Evolutionary conservation across 2,888 invertebrate genomes (phyloP).

Genomic region (Ophion ellenae): DNA sequence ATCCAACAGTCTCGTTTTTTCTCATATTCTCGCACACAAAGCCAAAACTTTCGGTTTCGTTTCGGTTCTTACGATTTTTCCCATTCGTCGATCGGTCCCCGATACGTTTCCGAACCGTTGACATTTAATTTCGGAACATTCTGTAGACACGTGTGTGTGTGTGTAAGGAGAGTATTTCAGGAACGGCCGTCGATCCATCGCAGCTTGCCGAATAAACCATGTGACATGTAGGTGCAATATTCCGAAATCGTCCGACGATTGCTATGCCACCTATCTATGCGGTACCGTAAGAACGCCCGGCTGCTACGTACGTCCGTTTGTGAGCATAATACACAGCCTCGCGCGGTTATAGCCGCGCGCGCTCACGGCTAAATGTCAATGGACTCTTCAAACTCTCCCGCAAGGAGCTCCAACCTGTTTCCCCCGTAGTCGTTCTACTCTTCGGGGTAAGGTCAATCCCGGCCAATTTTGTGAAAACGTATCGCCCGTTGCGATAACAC

Average conservation of each 20-base stretch:
- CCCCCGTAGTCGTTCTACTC: slow-evolving; percentile 4
- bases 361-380: slow-evolving; percentile 56
- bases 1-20: too few species aligned
- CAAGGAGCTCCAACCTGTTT: slow-evolving; percentile 52
- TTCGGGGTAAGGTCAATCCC: neutral
- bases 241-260: slow-evolving; percentile 12
- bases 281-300: neutral
- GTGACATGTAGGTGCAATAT: neutral
- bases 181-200: slow-evolving; percentile 9
- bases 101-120: too few species aligned
- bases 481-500: too few species aligned
- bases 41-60: too few species aligned
- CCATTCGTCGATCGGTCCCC: too few species aligned
- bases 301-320: neutral
- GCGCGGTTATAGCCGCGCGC: slow-evolving; percentile 16
- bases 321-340: slow-evolving; percentile 4
- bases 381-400: slow-evolving; percentile 62
- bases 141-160: neutral
- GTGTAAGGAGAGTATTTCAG: neutral
- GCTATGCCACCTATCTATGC: slow-evolving; percentile 26
- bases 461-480: neutral
- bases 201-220: slow-evolving; percentile 16
- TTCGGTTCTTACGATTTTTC: too few species aligned
- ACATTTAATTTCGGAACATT: too few species aligned
- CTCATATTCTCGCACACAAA: too few species aligned